These are phyloP conservation scores for Scrobipalpa atriplicella DNA, from an alignment of 2,888 invertebrate genomes.

Conservation along the genomic window DNA sequence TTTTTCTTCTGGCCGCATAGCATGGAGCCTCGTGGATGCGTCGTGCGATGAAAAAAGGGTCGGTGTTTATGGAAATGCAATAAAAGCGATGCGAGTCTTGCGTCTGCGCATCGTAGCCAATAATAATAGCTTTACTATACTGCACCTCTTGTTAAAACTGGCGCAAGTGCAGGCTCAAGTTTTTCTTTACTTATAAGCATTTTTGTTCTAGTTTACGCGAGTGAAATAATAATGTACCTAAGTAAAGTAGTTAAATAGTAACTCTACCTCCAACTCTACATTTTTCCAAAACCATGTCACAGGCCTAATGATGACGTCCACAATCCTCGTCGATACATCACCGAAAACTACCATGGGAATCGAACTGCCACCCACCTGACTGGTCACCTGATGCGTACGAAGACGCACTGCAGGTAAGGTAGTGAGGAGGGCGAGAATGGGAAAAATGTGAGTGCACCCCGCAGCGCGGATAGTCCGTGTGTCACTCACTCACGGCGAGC, in stretches of 20 bases:
- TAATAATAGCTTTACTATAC: conserved; percentile 42
- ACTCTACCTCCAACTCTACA: not conserved
- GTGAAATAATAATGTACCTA: not conserved
- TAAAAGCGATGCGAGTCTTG: conserved; percentile 59
- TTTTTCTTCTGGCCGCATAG: conserved; percentile 54
- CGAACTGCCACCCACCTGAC: conserved; percentile 41
- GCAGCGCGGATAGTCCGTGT: conserved; percentile 55
- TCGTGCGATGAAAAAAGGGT: conserved; percentile 74
- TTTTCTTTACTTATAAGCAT: not conserved
- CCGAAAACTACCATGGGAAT: conserved; percentile 37
- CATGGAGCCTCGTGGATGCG: conserved; percentile 29
- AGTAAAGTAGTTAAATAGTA: not conserved
- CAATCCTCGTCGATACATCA: not conserved
- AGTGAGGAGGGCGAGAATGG: conserved; percentile 63
- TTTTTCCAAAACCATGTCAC: not conserved
- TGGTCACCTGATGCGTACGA: conserved; percentile 34
- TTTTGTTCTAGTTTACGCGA: not conserved
- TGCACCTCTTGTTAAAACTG: not conserved
- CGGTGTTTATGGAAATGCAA: conserved; percentile 76
- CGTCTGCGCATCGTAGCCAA: conserved; percentile 44
- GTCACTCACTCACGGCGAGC: conserved; percentile 68
- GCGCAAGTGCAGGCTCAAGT: not conserved
- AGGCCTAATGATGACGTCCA: conserved; percentile 3
- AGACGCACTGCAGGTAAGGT: conserved; percentile 49
- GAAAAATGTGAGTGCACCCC: conserved; percentile 66